A percentile compares a stretch with the other conserved stretches of the same genome.
Evolutionary conservation across 2,888 invertebrate species (phyloP).

Genomic region (Rhynchonema sp.): DNA sequence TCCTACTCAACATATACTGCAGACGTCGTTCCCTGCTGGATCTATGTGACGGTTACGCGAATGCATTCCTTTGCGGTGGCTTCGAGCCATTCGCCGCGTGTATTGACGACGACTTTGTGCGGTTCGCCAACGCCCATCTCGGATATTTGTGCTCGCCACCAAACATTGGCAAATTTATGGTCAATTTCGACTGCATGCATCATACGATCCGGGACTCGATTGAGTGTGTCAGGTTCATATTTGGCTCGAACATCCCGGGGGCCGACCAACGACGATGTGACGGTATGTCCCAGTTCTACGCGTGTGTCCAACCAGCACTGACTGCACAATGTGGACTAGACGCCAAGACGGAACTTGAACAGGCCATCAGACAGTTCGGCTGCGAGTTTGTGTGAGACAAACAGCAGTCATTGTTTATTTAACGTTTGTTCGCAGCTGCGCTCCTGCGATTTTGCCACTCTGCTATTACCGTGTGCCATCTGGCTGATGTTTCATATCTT

Average conservation of each 20-base stretch:
- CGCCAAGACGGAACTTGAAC: background rate
- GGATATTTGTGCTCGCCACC: slow-evolving; percentile 2
- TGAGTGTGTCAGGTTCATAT: background rate
- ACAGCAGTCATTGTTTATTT: too few relatives aligned
- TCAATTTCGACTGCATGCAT: background rate
- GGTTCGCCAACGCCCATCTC: slow-evolving; percentile 6
- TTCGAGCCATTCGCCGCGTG: slow-evolving; percentile 6
- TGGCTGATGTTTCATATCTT: too few relatives aligned
- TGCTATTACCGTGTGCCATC: too few relatives aligned
- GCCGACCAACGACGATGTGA: background rate
- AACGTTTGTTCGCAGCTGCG: too few relatives aligned
- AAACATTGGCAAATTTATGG: background rate
- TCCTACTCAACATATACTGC: too few relatives aligned
- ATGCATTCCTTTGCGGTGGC: slow-evolving; percentile 8
- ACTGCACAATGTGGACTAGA: background rate
- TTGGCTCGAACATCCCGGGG: background rate
- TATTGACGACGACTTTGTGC: slow-evolving; percentile 5
- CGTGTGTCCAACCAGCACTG: background rate
- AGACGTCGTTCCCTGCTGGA: slow-evolving; percentile 5
- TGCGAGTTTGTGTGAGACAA: background rate
- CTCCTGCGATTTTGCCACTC: too few relatives aligned
- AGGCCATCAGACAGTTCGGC: slow-evolving; percentile 4
- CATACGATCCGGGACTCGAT: background rate
- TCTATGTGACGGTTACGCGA: slow-evolving; percentile 10
- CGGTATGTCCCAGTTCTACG: slow-evolving; percentile 3